Evolutionary conservation across 2,113 vertebrate genomes (phyloP).

Genomic region (Triplophysa rosa): DNA sequence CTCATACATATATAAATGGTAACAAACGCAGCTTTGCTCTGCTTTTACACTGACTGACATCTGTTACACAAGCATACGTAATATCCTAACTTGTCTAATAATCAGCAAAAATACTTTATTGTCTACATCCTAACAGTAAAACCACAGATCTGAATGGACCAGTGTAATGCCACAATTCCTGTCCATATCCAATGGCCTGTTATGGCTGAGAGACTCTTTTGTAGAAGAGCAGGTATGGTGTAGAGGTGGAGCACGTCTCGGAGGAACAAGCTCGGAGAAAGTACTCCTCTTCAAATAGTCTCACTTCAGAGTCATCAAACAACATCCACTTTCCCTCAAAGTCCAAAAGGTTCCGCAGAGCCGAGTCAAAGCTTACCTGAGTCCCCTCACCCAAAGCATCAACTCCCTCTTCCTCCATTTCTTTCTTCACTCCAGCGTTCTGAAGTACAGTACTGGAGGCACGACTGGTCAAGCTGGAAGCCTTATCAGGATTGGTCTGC

Average conservation of each 20-base stretch:
- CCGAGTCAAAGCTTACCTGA: constrained; percentile 53
- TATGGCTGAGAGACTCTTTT: constrained; percentile 68
- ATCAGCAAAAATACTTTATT: background rate
- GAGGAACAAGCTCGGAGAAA: constrained; percentile 91
- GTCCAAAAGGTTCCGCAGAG: constrained; percentile 75
- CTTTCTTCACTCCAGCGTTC: constrained; percentile 55
- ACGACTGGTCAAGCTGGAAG: constrained; percentile 60
- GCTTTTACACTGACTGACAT: background rate
- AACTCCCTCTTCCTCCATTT: constrained; percentile 37
- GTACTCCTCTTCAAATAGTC: constrained; percentile 89
- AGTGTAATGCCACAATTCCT: background rate
- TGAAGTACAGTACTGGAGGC: constrained; percentile 52
- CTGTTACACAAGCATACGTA: background rate
- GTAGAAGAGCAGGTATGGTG: constrained; percentile 97
- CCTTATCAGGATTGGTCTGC: constrained; percentile 76
- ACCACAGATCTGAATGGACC: background rate
- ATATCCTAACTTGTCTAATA: constrained; percentile 1
- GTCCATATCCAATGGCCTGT: background rate
- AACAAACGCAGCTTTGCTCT: background rate
- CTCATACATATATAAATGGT: background rate
- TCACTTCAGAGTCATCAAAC: constrained; percentile 96
- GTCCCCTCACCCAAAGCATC: background rate
- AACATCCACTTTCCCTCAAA: constrained; percentile 96
- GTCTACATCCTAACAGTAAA: background rate
- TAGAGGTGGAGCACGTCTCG: constrained; percentile 84